Evolutionary conservation across 2,888 invertebrate genomes (phyloP), one percentile per base, ranked within the genome.

Genomic region (Agrochola macilenta): DNA sequence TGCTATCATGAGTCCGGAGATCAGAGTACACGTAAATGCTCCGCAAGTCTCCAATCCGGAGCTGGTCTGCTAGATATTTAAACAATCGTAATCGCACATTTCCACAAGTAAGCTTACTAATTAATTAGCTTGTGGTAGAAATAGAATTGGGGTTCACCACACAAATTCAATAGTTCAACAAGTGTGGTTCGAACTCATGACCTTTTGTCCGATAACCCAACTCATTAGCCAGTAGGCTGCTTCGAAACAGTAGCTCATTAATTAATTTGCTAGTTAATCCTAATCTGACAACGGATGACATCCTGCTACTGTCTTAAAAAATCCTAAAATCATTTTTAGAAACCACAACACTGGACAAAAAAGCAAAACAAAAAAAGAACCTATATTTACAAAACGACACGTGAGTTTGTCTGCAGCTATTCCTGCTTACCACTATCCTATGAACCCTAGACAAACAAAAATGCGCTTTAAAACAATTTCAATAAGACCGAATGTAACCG

Each of bases 311-410:
- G 5, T 14, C 20, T 30, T 46, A 39, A 57, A 69, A 65, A 52
- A 57, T 43, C 14, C 26, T 43, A 14, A 49, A 71, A 60, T 52
- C 26, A 14, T 76, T 60, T 52, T 8, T 35, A 49, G 23, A 69
- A 69, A 46, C 49, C 58, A 63, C n/a, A 70, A 58, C 26, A 58
- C 3, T 35, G 43, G 30, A 68, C 26, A 58, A 82, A 82, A 74
- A 77, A 58, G 14, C 11, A 63, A 76, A 73, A 81, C 43, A 73
- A 66, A 65, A 69, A 83, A 72, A 76, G 64, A 70, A 75, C 71
- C 71, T 73, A 74, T 85, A 88, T 89, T 85, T 87, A 88, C 86
- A 79, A 89, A 87, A 81, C 74, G 79, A 88, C 82, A 89, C 81
- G 80, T 82, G 87, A 78, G 76, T 73, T 79, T 75, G 77, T 79